Base-by-base conservation (phyloP, 2,888 invertebrate genomes). In the Morpho helenor region DNA sequence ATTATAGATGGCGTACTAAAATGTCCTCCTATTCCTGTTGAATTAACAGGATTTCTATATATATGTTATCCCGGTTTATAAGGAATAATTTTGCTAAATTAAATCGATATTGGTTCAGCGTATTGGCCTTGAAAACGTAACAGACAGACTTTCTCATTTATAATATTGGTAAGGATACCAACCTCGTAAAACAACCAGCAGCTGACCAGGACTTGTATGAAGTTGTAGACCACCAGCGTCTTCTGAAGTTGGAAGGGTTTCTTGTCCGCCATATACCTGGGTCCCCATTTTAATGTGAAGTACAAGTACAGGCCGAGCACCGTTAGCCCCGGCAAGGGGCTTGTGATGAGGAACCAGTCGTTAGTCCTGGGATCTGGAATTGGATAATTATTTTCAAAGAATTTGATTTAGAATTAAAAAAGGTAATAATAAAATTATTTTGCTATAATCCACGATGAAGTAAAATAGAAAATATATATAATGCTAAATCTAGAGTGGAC, bases 181-280 rank as follows among this genome's bases (percentile, higher is more conserved):
- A 95, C 95, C 93, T 96, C 95, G 76, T 93, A 91, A 77, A 97
- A 97, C 66, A 97, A 88, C 92, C 94, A 97, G 41, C 93, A 84
- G 75, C 97, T 98, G 59, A 97, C 92, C 8, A 95, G 61, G 8
- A 98, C 97, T 93, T 98, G 98, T 44, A 96, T 73, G 65, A 97
- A 94, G 84, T 98, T 98, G 86, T 98, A 98, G 6, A 96, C 80
- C 51, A 98, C 91, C 70, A 98, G 87, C 0, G 95, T 92, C 68
- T 94, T 94, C 72, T 96, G 94, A 42, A 98, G 80, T 69, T 96
- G 93, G 76, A 94, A 95, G 0, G 98, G 96, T 76, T 96, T 94
- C 68, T 96, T 92, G 77, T 97, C 93, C 67, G 94, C 93, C 98
- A 99, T 99, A 70, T 95, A 94, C 61, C 92, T 91, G 0, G 98